A percentile compares a stretch with the other conserved stretches of the same genome.
These are phyloP conservation scores for Stegastes partitus DNA, from an alignment of 2,113 vertebrate species.

Conservation along the genomic window DNA sequence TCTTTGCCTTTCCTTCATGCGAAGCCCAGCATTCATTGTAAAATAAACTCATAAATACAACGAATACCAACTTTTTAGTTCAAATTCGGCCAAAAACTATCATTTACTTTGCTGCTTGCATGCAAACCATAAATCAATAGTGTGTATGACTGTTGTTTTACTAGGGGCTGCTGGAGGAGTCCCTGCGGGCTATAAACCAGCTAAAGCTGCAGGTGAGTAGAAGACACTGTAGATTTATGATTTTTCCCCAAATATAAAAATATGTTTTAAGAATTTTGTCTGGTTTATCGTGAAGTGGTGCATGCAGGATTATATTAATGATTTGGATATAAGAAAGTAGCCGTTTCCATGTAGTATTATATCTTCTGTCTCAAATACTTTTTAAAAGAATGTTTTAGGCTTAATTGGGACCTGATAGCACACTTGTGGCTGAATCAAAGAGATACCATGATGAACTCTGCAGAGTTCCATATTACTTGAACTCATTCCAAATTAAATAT, in stretches of 20 bases:
- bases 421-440: neutral
- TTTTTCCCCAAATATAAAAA: constrained; percentile 14
- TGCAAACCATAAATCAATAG: constrained; percentile 31
- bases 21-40: too few species aligned
- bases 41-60: neutral
- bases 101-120: constrained; percentile 29
- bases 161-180: constrained; percentile 75
- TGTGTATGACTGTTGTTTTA: constrained; percentile 62
- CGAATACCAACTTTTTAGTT: neutral
- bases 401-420: neutral
- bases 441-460: too few species aligned
- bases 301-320: neutral
- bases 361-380: neutral
- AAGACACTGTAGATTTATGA: constrained; percentile 32
- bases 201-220: constrained; percentile 82
- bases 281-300: constrained; percentile 8
- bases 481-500: neutral
- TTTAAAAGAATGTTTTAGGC: neutral
- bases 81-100: constrained; percentile 4
- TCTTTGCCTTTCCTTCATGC: too few species aligned
- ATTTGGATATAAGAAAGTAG: neutral
- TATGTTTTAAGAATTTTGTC: constrained; percentile 18
- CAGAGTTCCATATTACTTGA: too few species aligned
- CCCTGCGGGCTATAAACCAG: constrained; percentile 81
- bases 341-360: neutral